A percentile compares a stretch with the other conserved stretches of the same genome.
phyloP scores from a whole-genome alignment of 2,888 invertebrate species.

The Leptura quadrifasciata region DNA sequence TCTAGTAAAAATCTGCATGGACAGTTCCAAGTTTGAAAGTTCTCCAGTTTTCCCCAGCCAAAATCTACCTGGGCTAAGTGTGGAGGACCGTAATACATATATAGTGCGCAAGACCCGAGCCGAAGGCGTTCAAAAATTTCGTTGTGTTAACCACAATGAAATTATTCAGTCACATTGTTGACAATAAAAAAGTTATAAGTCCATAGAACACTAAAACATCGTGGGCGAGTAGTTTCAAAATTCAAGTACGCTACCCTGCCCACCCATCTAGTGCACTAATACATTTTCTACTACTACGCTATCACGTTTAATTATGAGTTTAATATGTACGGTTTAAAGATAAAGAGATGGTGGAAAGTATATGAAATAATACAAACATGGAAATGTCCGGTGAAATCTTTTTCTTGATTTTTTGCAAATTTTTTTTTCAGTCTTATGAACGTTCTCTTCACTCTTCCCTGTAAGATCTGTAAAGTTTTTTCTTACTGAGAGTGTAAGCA shows the following conservation, averaged over 20 bases:
- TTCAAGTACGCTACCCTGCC: not conserved
- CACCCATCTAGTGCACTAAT: slow-evolving; percentile 27
- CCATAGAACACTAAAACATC: slow-evolving; percentile 14
- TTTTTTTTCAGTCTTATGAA: slow-evolving; percentile 57
- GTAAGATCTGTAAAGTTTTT: slow-evolving; percentile 90
- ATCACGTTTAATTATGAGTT: slow-evolving; percentile 41
- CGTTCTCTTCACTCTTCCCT: slow-evolving; percentile 60
- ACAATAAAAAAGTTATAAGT: slow-evolving; percentile 27
- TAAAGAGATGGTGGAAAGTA: slow-evolving; percentile 40
- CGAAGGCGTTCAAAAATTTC: slow-evolving; percentile 55
- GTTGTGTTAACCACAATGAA: slow-evolving; percentile 53
- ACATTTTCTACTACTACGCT: slow-evolving; percentile 24
- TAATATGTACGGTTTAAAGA: slow-evolving; percentile 42
- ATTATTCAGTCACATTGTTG: slow-evolving; percentile 49
- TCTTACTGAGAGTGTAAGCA: slow-evolving; percentile 92
- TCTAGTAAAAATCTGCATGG: too few relatives aligned
- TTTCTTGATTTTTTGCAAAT: slow-evolving; percentile 45
- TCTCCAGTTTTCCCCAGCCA: not conserved
- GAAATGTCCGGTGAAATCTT: slow-evolving; percentile 45
- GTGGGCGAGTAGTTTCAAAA: slow-evolving; percentile 8
- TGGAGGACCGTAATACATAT: slow-evolving; percentile 13
- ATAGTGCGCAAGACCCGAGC: slow-evolving; percentile 29
- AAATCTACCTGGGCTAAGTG: not conserved
- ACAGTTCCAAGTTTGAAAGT: not conserved
- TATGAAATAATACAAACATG: slow-evolving; percentile 43